Percentiles rank a stretch among this genome's conserved stretches.
Conservation (phyloP, 2,888 invertebrate species). For the Clanis bilineata region DNA sequence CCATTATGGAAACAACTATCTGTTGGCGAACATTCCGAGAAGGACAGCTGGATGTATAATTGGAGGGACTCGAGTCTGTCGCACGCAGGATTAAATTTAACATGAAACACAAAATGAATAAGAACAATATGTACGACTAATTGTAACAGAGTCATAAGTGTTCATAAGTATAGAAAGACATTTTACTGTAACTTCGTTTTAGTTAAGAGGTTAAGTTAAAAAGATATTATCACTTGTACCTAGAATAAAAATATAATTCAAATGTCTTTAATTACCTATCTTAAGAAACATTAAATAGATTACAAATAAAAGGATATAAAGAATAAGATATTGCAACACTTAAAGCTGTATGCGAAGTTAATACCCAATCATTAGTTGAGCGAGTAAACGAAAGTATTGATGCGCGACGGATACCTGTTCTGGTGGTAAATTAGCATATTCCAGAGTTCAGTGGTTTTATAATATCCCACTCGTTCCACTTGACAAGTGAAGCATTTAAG, state of each 20-base stretch:
- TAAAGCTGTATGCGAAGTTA: conserved; percentile 7
- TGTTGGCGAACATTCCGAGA: conserved; percentile 7
- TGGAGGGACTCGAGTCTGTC: neutral
- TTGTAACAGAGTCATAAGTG: neutral
- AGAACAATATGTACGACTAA: neutral
- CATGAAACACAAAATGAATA: neutral
- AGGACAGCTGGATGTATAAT: conserved; percentile 6
- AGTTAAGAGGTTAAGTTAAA: no score
- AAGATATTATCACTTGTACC: no score
- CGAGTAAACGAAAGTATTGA: conserved; percentile 16
- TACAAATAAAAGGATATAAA: neutral
- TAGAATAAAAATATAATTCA: neutral
- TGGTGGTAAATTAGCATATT: conserved; percentile 15
- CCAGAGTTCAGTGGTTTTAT: conserved; percentile 16
- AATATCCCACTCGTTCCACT: neutral
- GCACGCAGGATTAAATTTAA: neutral
- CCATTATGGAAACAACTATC: conserved; percentile 1
- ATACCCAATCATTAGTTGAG: conserved; percentile 9
- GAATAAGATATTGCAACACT: neutral
- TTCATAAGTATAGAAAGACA: no score
- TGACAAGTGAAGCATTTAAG: conserved; percentile 9
- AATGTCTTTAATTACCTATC: neutral
- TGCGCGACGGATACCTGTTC: conserved; percentile 15
- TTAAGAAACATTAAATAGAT: neutral
- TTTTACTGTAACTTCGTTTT: no score